Evolutionary conservation across 2,888 invertebrate genomes (phyloP).

Genomic region (Hedychridium roseum): DNA sequence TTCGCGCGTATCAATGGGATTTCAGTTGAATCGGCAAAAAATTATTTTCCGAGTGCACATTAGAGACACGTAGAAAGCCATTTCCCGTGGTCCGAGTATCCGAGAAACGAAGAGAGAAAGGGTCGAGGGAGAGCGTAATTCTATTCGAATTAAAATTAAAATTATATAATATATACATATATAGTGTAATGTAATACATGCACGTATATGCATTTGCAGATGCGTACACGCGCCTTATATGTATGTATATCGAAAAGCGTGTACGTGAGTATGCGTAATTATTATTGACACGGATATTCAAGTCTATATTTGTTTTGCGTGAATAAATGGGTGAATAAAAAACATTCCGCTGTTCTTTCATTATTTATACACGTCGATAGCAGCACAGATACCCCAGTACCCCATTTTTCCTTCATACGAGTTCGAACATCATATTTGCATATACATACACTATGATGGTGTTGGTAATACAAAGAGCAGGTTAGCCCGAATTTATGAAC

Average conservation of each 20-base stretch:
- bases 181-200: conserved; percentile 25
- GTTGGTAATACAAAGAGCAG: no score
- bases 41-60: no score
- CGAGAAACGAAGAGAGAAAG: conserved; percentile 29
- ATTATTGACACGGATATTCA: conserved; percentile 41
- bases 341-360: no score
- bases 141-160: conserved; percentile 44
- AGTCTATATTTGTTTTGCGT: conserved; percentile 53
- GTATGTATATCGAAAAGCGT: conserved; percentile 22
- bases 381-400: no score
- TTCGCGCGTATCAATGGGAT: no score
- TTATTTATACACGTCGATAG: no score
- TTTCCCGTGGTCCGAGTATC: conserved; percentile 2
- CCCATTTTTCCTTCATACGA: no score
- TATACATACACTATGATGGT: no score
- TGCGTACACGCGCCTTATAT: conserved; percentile 24
- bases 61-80: no score
- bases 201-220: conserved; percentile 25
- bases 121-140: conserved; percentile 37
- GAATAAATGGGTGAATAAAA: conserved; percentile 55
- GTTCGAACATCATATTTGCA: no score
- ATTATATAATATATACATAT: conserved; percentile 39
- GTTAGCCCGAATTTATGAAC: no score
- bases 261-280: conserved; percentile 18
- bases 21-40: no score